phyloP scores from a whole-genome alignment of 1,140 invertebrate genomes.

The Pseudoatta argentina region DNA sequence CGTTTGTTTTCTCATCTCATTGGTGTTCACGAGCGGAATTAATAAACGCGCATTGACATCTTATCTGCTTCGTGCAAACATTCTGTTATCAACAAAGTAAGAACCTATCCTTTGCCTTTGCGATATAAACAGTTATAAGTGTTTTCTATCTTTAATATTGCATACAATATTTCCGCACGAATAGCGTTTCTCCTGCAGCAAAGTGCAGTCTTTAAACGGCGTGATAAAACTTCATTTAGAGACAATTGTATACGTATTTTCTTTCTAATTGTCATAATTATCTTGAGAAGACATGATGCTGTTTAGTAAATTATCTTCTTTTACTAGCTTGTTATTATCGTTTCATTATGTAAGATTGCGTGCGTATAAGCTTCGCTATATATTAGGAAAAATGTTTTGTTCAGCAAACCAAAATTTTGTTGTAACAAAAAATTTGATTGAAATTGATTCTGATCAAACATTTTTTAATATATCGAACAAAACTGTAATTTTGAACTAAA shows the following conservation, averaged over 20 bases:
- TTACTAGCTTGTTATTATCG: slow-evolving; percentile 13
- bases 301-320: neutral
- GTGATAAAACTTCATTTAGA: slow-evolving; percentile 25
- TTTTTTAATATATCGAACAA: no score
- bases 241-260: neutral
- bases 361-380: neutral
- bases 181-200: slow-evolving; percentile 19
- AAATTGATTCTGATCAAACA: no score
- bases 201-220: slow-evolving; percentile 31
- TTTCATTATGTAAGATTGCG: neutral
- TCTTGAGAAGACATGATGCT: neutral
- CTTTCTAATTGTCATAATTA: neutral
- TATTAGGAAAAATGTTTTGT: no score
- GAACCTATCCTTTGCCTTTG: slow-evolving; percentile 17
- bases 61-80: slow-evolving; percentile 35
- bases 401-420: no score
- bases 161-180: slow-evolving; percentile 47
- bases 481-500: no score
- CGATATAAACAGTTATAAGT: slow-evolving; percentile 41
- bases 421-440: no score
- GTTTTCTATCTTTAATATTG: slow-evolving; percentile 51
- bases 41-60: slow-evolving; percentile 59
- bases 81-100: slow-evolving; percentile 40
- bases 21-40: slow-evolving; percentile 52
- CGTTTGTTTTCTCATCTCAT: slow-evolving; percentile 35